A percentile compares a stretch with the other conserved stretches of the same genome.
These are phyloP conservation scores for Hypercompe scribonia DNA, from an alignment of 2,888 invertebrate species.

Conservation along the genomic window DNA sequence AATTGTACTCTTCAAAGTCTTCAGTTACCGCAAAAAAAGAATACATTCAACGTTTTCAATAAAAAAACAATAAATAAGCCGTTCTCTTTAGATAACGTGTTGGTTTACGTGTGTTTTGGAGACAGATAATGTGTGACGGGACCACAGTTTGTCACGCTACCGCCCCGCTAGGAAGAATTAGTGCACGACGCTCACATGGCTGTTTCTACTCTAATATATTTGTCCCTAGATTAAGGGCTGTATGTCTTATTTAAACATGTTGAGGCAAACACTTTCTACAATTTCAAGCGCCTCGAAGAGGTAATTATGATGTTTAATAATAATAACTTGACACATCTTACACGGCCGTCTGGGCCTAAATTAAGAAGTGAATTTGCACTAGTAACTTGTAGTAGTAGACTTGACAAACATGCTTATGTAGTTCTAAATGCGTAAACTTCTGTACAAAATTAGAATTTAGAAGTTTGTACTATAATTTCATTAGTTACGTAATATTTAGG, in stretches of 20 bases:
- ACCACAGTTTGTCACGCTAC: conserved; percentile 36
- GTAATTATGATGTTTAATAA: not conserved
- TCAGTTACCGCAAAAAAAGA: not conserved
- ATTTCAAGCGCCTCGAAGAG: not conserved
- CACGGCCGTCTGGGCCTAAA: not conserved
- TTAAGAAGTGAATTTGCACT: not conserved
- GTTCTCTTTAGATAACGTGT: conserved; percentile 18
- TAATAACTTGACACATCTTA: not conserved
- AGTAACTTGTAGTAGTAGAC: too few species aligned
- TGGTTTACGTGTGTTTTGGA: conserved; percentile 29
- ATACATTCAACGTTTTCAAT: not conserved
- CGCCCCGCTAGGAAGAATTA: conserved; percentile 32
- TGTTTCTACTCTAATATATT: conserved; percentile 12
- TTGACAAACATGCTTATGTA: conserved; percentile 1
- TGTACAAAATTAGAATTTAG: not conserved
- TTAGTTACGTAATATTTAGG: not conserved
- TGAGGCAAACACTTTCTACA: not conserved
- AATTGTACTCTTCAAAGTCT: not conserved
- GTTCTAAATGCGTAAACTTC: not conserved
- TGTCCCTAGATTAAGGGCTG: conserved; percentile 10
- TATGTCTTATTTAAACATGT: conserved; percentile 11
- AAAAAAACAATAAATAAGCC: conserved; percentile 20
- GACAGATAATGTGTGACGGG: conserved; percentile 41
- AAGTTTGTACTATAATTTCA: not conserved
- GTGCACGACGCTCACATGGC: conserved; percentile 23